Evolutionary conservation across 1,140 invertebrate genomes (phyloP), one percentile per base, ranked within the genome.

Genomic region (Cepaea nemoralis): DNA sequence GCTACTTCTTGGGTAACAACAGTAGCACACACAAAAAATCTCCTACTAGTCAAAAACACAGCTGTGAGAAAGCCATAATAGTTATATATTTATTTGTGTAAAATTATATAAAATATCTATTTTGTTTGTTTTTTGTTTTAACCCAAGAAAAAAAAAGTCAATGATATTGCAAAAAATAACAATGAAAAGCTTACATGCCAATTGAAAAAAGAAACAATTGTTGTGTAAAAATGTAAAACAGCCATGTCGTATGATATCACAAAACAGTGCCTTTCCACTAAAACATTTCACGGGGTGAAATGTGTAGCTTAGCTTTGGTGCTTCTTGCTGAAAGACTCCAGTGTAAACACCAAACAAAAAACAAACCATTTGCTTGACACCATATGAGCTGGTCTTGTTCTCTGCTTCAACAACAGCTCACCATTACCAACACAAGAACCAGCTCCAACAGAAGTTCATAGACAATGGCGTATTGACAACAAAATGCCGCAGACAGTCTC

Each of bases 381-480:
- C 27, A 6, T 8, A 50, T 31, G 40, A 75, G 73, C 40, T 75
- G 73, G 73, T 75, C 73, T 75, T 12, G n/a, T 27, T 22, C 3
- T 48, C 70, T 42, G 10, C 16, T 48, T 31, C 8, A 55, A 16
- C 8, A 6, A 27, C 73, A 75, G 27, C 39, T 75, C n/a, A 39
- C 27, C 12, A n/a, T n/a, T n/a, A n/a, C n/a, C n/a, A n/a, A n/a
- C n/a, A 12, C 16, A 48, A 45, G 24, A 45, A n/a, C 59, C 27
- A 77, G 39, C 37, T 40, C 33, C 75, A 77, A 63, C 31, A 37
- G 42, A 35, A 24, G 48, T 77, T 77, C 63, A 69, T 69, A 69
- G 77, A 79, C 77, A 69, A 79, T 79, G 77, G 63, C 40, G 40
- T 69, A 77, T 16, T 79, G 59, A 79, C 42, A 79, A 79, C 59